Base-by-base conservation (phyloP, 2,113 vertebrate genomes). In the Psephotus haematonotus region DNA sequence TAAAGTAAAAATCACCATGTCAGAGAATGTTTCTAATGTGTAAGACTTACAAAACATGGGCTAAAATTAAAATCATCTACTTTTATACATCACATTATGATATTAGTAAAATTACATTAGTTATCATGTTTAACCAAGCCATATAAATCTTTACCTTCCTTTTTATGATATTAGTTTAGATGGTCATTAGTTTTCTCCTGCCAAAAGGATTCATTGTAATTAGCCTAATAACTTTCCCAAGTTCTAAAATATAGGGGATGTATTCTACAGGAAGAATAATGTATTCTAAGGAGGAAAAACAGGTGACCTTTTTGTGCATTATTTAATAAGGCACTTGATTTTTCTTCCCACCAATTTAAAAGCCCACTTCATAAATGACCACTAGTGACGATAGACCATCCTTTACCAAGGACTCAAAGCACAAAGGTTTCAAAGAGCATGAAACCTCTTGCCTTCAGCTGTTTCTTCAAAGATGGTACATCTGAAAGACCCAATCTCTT, bases 381-480 rank as follows among this genome's bases (percentile, higher is more conserved):
- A 68, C 18, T 7, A 87, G 29, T 62, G 47, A 82, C 41, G 55
- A 90, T 2, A 93, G 71, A 88, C 29, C 70, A 77, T 77, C n/a
- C 25, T 78, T 81, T 76, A 75, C 53, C 44, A 72, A 64, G 55
- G 25, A 76, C 37, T 93, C 77, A 71, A 46, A 92, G 23, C 88
- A 53, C 46, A 50, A 82, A 77, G 76, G 44, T 88, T 95, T 95
- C 95, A 93, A 94, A 94, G 78, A 65, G 52, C 71, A 85, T 69
- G 77, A 79, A 94, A 92, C 91, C 86, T 91, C 89, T 90, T 96
- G 89, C 97, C 81, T 86, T 81, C 10, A 94, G 93, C 88, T 77
- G 47, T 94, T 84, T 84, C 92, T 93, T 95, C 87, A 90, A 88
- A 95, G 68, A 53, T 24, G 31, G 72, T 53, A 84, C 0, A 1